These are phyloP conservation scores for Apoda limacodes DNA, from an alignment of 2,888 invertebrate species.

Conservation along the genomic window DNA sequence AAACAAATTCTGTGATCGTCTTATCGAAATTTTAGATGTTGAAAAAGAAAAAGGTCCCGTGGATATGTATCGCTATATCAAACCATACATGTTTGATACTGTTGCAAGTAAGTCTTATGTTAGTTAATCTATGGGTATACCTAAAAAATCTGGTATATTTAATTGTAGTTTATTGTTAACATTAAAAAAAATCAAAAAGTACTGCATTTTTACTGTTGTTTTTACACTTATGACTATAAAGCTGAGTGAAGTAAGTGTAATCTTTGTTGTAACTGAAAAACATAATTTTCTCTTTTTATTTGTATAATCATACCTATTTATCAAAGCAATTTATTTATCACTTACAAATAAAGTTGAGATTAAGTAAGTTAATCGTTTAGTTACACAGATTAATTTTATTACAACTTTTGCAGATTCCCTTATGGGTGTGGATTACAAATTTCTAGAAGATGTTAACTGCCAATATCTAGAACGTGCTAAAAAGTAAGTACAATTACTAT, in stretches of 20 bases:
- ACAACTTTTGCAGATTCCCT: slow-evolving; percentile 19
- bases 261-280: no score
- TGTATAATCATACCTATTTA: no score
- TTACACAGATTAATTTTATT: background rate
- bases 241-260: no score
- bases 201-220: no score
- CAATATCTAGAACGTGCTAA: slow-evolving; percentile 24
- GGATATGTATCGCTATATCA: slow-evolving; percentile 25
- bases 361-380: background rate
- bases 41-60: slow-evolving; percentile 18
- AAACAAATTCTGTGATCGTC: slow-evolving; percentile 21
- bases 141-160: no score
- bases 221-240: background rate
- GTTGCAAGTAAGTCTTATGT: no score
- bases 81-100: slow-evolving; percentile 29
- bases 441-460: slow-evolving; percentile 23
- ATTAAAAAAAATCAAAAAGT: slow-evolving; percentile 24
- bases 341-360: no score
- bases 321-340: no score
- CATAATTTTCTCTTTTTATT: no score
- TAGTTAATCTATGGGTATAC: no score
- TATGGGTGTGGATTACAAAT: slow-evolving; percentile 25
- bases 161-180: no score
- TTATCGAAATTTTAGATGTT: slow-evolving; percentile 22
- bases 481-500: slow-evolving; percentile 21